Conservation (phyloP, 2,113 vertebrate species). For the Rhinoderma darwinii region DNA sequence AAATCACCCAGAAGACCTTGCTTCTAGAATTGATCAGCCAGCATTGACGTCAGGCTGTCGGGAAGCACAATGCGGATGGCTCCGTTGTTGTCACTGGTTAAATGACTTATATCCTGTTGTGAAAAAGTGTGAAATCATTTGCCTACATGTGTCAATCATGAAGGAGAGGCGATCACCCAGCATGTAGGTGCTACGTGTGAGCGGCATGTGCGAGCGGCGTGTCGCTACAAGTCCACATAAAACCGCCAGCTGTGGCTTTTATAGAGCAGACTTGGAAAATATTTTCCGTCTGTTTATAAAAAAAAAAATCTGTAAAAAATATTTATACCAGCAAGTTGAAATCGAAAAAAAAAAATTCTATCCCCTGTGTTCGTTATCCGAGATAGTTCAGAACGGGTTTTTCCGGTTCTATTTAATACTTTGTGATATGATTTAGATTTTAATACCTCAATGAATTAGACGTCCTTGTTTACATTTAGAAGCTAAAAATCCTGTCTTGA, state of each 20-base stretch:
- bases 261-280: not conserved
- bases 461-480: too few relatives aligned
- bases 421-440: too few relatives aligned
- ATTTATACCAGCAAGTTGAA: too few relatives aligned
- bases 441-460: too few relatives aligned
- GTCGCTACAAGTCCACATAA: not conserved
- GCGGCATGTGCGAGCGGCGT: not conserved
- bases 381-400: too few relatives aligned
- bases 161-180: not conserved
- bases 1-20: conserved; percentile 61
- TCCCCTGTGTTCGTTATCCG: too few relatives aligned
- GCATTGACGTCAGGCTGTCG: conserved; percentile 74
- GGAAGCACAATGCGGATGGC: conserved; percentile 57
- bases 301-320: too few relatives aligned
- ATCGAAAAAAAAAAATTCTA: too few relatives aligned
- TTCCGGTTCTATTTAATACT: too few relatives aligned
- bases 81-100: conserved; percentile 62
- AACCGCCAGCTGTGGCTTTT: not conserved
- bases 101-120: conserved; percentile 69
- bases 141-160: conserved; percentile 58
- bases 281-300: too few relatives aligned
- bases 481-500: too few relatives aligned
- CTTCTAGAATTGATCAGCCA: conserved; percentile 68
- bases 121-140: conserved; percentile 53
- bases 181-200: not conserved